Percentiles rank a stretch among this genome's conserved stretches.
Conservation (phyloP, 2,888 invertebrate genomes). For the Maniola hyperantus region DNA sequence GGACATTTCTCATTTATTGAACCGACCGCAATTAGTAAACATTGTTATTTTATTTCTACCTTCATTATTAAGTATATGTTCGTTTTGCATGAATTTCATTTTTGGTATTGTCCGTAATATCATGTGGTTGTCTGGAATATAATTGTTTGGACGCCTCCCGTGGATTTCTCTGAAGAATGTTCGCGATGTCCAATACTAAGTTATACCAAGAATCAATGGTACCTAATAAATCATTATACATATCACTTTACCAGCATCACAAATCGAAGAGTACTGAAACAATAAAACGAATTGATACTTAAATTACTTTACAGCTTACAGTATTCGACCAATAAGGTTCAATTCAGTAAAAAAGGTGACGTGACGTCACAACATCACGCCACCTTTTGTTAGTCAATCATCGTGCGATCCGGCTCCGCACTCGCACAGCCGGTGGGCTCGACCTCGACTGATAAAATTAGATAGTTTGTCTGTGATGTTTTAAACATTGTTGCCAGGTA, state of each 20-base stretch:
- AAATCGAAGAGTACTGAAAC: constrained; percentile 21
- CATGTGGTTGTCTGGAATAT: constrained; percentile 2
- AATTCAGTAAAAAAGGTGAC: constrained; percentile 71
- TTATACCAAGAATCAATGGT: constrained; percentile 6
- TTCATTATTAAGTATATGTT: neutral
- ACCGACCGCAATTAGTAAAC: constrained; percentile 13
- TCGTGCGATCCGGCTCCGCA: constrained; percentile 69
- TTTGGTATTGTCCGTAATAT: neutral
- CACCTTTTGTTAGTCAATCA: constrained; percentile 78
- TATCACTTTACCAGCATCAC: constrained; percentile 12
- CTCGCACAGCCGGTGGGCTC: constrained; percentile 45
- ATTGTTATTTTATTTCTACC: neutral
- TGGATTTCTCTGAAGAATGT: constrained; percentile 22
- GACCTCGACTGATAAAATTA: constrained; percentile 44
- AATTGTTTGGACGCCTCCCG: neutral
- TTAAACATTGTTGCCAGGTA: neutral
- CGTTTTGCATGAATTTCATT: neutral
- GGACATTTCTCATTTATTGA: constrained; percentile 18
- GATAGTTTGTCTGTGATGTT: constrained; percentile 26
- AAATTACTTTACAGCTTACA: constrained; percentile 31
- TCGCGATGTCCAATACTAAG: neutral
- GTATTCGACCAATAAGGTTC: constrained; percentile 60
- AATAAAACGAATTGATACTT: constrained; percentile 27
- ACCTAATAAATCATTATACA: constrained; percentile 13
- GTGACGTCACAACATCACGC: constrained; percentile 81